Percentiles rank a stretch among this genome's conserved stretches.
phyloP scores from a whole-genome alignment of 2,888 invertebrate genomes.

The Chrysolina haemoptera region DNA sequence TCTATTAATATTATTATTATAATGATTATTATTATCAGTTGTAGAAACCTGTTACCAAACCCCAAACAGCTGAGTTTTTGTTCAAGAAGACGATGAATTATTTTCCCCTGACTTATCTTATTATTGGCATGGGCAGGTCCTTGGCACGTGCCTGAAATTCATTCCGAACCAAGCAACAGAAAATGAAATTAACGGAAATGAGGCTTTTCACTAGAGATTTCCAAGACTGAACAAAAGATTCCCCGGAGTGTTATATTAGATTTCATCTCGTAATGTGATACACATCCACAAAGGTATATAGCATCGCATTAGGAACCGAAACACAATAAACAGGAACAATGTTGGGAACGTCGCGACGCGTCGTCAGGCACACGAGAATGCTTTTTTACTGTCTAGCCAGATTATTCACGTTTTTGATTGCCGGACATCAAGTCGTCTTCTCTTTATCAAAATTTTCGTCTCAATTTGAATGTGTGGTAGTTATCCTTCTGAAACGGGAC shows the following conservation, averaged over 20 bases:
- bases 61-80: too few species aligned
- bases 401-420: not conserved
- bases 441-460: not conserved
- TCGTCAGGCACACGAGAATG: constrained; percentile 53
- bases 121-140: too few species aligned
- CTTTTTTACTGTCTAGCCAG: not conserved
- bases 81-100: too few species aligned
- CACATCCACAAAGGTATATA: constrained; percentile 47
- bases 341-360: constrained; percentile 52
- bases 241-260: not conserved
- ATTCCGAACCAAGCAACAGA: not conserved
- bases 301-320: constrained; percentile 48
- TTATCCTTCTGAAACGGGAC: too few species aligned
- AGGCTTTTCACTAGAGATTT: not conserved
- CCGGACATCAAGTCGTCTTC: not conserved
- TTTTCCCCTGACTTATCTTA: too few species aligned
- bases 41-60: too few species aligned
- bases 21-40: too few species aligned
- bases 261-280: not conserved
- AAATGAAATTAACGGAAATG: not conserved
- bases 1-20: too few species aligned
- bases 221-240: not conserved
- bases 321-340: constrained; percentile 57
- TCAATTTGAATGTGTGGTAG: not conserved
- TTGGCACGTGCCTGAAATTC: too few species aligned